Percentiles rank a stretch among this genome's conserved stretches.
These are phyloP conservation scores for Lateolabrax maculatus DNA, from an alignment of 2,797 vertebrate species.

Conservation along the genomic window DNA sequence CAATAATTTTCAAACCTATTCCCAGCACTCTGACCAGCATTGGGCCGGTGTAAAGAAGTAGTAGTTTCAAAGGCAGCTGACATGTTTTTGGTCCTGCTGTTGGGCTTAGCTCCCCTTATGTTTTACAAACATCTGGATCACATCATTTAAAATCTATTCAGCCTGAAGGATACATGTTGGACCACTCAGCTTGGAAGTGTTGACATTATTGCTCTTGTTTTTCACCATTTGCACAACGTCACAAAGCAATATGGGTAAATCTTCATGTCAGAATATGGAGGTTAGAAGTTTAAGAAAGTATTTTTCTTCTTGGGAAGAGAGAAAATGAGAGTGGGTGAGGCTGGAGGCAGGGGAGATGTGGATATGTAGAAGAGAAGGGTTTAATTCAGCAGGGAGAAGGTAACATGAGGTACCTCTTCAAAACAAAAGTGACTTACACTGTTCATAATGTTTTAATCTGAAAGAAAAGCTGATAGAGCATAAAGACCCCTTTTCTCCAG, in stretches of 20 bases:
- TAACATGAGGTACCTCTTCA: neutral
- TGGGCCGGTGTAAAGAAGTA: neutral
- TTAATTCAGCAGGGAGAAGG: conserved; percentile 9
- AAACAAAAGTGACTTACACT: neutral
- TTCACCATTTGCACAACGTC: neutral
- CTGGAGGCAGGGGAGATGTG: neutral
- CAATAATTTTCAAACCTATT: neutral
- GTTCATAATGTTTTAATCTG: neutral
- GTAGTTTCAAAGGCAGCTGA: too few relatives aligned
- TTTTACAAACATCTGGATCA: neutral
- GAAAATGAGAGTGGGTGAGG: neutral
- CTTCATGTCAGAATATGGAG: neutral
- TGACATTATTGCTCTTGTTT: neutral
- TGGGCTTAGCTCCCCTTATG: neutral
- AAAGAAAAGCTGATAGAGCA: conserved; percentile 4
- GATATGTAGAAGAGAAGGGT: neutral
- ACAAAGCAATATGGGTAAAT: neutral
- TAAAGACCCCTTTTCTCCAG: neutral
- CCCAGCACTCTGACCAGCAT: neutral
- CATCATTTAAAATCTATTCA: too few relatives aligned
- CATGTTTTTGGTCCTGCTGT: neutral
- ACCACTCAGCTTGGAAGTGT: too few relatives aligned
- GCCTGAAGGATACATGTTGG: too few relatives aligned
- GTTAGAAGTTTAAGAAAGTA: neutral
- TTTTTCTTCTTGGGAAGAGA: neutral